phyloP scores from a whole-genome alignment of 2,888 invertebrate genomes.

The Scaptomyza flava region DNA sequence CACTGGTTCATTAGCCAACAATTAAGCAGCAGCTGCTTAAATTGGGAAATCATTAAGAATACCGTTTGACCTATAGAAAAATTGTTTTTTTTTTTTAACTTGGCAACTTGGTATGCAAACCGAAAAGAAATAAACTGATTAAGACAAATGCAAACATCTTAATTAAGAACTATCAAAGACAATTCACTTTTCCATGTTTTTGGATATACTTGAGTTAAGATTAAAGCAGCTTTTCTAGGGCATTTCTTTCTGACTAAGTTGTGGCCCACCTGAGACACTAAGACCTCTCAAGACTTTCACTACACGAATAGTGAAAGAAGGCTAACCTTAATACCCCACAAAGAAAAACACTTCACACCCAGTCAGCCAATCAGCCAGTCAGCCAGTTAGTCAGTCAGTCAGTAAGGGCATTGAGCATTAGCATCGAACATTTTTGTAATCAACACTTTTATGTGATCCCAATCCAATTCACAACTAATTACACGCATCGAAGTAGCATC shows the following conservation, averaged over 20 bases:
- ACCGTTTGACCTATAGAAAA: conserved; percentile 40
- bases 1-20: conserved; percentile 40
- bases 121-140: too few relatives aligned
- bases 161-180: too few relatives aligned
- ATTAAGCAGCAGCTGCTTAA: conserved; percentile 45
- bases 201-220: too few relatives aligned
- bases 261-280: conserved; percentile 29
- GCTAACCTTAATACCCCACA: conserved; percentile 61
- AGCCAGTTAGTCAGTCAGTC: conserved; percentile 17
- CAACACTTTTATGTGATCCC: conserved; percentile 78
- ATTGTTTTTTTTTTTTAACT: not conserved
- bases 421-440: conserved; percentile 54
- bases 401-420: conserved; percentile 6
- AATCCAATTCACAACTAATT: conserved; percentile 77
- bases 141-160: too few relatives aligned
- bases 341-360: conserved; percentile 63
- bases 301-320: conserved; percentile 19
- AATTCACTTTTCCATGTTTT: too few relatives aligned
- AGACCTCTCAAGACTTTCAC: conserved; percentile 61
- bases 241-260: conserved; percentile 17
- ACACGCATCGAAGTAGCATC: conserved; percentile 54
- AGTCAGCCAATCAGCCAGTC: conserved; percentile 14
- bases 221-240: too few relatives aligned
- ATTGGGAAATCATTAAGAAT: conserved; percentile 27
- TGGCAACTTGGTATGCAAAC: too few relatives aligned